These are phyloP conservation scores for Chaetodon auriga DNA, from an alignment of 2,113 vertebrate species.

Conservation along the genomic window DNA sequence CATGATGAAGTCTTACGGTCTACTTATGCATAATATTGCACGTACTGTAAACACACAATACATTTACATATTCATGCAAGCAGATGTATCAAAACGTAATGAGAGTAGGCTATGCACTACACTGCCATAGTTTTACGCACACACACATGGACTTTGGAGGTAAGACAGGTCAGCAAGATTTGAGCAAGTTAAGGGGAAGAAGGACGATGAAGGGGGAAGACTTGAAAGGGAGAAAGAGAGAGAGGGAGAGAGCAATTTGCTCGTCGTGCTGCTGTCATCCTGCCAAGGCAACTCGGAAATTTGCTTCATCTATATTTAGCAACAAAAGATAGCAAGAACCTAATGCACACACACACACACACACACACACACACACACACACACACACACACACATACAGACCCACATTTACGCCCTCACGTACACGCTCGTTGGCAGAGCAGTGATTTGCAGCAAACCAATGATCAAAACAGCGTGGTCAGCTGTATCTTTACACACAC, in stretches of 20 bases:
- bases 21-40: not conserved
- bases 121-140: too few species aligned
- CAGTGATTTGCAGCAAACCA: constrained; percentile 44
- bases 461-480: constrained; percentile 68
- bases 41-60: not conserved
- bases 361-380: not conserved
- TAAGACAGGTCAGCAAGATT: not conserved
- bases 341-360: not conserved
- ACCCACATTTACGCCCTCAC: not conserved
- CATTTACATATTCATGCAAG: constrained; percentile 10
- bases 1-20: not conserved
- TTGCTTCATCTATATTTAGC: constrained; percentile 67
- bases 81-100: not conserved
- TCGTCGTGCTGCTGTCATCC: constrained; percentile 22
- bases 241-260: constrained; percentile 1
- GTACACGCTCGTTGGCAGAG: not conserved
- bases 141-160: not conserved
- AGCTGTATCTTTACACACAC: constrained; percentile 47
- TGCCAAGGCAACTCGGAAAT: constrained; percentile 49
- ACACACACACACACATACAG: not conserved
- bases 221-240: not conserved
- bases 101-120: not conserved
- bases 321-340: constrained; percentile 30
- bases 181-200: not conserved
- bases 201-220: not conserved